A percentile compares a stretch with the other conserved stretches of the same genome.
phyloP scores from a whole-genome alignment of 2,797 vertebrate species.

The Sylvia borin region DNA sequence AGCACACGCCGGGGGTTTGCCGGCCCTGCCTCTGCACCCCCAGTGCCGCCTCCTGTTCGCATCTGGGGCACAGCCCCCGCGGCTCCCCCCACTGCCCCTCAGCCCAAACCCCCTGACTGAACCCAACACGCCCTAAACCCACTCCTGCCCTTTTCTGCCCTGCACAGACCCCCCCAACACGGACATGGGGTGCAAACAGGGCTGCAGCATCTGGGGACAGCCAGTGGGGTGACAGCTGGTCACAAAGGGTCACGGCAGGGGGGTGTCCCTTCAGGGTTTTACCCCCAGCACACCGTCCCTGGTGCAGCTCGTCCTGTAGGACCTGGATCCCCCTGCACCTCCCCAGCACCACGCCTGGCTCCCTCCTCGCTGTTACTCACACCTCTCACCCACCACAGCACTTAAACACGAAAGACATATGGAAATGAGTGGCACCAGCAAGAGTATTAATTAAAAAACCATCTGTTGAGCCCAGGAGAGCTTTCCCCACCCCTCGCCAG shows the following conservation, averaged over 20 bases:
- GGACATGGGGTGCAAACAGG: neutral
- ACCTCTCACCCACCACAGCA: constrained; percentile 50
- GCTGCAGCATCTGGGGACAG: neutral
- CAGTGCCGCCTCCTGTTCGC: rapidly evolving
- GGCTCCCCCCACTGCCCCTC: neutral
- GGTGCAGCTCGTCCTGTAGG: neutral
- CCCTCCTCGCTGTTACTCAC: constrained; percentile 5
- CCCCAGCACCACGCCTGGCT: neutral
- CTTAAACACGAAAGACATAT: constrained; percentile 38
- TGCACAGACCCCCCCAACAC: rapidly evolving
- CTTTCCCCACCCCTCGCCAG: neutral
- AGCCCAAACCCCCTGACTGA: rapidly evolving
- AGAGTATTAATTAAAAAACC: constrained; percentile 49
- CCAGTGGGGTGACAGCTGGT: neutral
- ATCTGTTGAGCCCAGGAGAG: constrained; percentile 37
- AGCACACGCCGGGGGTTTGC: neutral
- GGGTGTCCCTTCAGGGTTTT: neutral
- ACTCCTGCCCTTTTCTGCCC: rapidly evolving
- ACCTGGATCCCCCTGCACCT: neutral
- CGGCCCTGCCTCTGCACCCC: neutral
- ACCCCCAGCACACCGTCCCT: neutral
- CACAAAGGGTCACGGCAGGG: neutral
- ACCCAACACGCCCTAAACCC: rapidly evolving
- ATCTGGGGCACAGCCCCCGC: rapidly evolving
- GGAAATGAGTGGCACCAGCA: constrained; percentile 45